Conservation (phyloP, 2,113 vertebrate genomes). For the Neoarius graeffei region DNA sequence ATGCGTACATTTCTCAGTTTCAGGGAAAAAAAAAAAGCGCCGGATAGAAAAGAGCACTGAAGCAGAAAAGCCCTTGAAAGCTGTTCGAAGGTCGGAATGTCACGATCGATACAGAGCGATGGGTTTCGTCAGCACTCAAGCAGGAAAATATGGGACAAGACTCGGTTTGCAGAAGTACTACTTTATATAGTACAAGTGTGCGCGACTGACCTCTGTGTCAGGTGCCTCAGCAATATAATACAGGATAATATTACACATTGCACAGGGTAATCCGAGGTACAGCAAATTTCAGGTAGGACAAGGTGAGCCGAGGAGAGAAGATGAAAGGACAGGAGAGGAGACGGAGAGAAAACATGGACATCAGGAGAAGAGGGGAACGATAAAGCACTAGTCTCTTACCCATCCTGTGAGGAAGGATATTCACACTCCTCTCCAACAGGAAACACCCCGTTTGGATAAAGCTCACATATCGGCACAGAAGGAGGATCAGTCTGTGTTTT, state of each 20-base stretch:
- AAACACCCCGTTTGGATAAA: conserved; percentile 86
- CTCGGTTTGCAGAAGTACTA: conserved; percentile 35
- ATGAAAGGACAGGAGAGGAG: background rate
- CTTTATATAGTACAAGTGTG: conserved; percentile 23
- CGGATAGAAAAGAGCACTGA: background rate
- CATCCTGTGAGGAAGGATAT: conserved; percentile 93
- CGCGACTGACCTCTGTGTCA: conserved; percentile 39
- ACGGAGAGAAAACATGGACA: background rate
- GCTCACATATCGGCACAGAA: conserved; percentile 92
- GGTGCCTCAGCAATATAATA: conserved; percentile 32
- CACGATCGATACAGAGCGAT: background rate
- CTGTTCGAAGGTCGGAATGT: background rate
- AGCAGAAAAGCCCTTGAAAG: background rate
- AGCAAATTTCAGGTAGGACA: conserved; percentile 31
- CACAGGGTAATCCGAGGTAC: conserved; percentile 48
- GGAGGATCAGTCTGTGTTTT: conserved; percentile 96
- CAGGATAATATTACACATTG: conserved; percentile 53
- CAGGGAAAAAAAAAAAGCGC: background rate
- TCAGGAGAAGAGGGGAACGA: background rate
- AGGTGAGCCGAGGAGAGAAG: conserved; percentile 34
- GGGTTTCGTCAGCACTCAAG: background rate
- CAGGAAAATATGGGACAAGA: background rate
- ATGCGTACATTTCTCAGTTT: background rate
- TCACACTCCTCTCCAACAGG: conserved; percentile 96
- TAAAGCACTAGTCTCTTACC: conserved; percentile 75